These are phyloP conservation scores for Drosophila pegasa DNA, from an alignment of 2,888 invertebrate genomes.

Conservation along the genomic window DNA sequence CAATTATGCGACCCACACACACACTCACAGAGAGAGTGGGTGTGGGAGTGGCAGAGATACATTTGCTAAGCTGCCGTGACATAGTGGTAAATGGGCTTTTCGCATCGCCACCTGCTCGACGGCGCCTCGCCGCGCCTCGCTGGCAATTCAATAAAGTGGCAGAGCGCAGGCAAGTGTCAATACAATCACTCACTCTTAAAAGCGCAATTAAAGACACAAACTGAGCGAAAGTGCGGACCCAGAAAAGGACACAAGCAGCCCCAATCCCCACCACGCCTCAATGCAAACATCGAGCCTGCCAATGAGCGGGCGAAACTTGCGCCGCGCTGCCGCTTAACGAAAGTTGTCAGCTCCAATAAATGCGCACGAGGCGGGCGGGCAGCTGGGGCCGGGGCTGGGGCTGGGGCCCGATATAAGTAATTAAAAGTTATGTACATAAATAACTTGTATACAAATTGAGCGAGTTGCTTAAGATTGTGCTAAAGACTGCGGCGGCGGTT, in stretches of 20 bases:
- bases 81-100: conserved; percentile 39
- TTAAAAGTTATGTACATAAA: conserved; percentile 23
- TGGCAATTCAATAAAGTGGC: conserved; percentile 47
- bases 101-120: conserved; percentile 18
- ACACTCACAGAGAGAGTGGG: conserved; percentile 12
- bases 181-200: conserved; percentile 44
- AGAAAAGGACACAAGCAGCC: neutral
- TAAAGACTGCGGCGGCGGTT: neutral
- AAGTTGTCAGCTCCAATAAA: conserved; percentile 20
- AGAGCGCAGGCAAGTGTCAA: conserved; percentile 36
- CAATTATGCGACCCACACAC: conserved; percentile 48
- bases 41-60: conserved; percentile 4
- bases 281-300: conserved; percentile 22
- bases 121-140: neutral
- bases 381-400: neutral
- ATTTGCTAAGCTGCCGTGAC: conserved; percentile 31
- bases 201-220: conserved; percentile 54
- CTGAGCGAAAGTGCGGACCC: conserved; percentile 22
- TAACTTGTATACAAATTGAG: conserved; percentile 10
- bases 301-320: conserved; percentile 20
- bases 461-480: neutral
- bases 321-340: conserved; percentile 22
- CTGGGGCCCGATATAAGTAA: conserved; percentile 21
- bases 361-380: neutral
- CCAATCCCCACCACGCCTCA: neutral